Percentiles rank a stretch among this genome's conserved stretches.
Evolutionary conservation across 2,113 vertebrate genomes (phyloP).

Genomic region (Bostrychus sinensis): DNA sequence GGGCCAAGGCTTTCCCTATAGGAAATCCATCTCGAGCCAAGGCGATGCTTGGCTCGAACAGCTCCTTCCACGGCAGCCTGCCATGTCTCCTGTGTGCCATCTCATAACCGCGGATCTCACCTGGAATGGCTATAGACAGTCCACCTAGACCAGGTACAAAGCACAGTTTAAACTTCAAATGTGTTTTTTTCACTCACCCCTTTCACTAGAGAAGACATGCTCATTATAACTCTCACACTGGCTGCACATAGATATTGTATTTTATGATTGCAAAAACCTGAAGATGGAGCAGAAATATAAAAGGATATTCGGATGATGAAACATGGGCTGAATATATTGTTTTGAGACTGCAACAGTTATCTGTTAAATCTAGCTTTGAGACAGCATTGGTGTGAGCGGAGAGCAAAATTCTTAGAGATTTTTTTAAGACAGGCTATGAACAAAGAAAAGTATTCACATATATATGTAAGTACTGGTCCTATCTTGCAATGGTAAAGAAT

Average conservation of each 20-base stretch:
- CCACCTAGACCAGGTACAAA: constrained; percentile 82
- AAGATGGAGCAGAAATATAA: background rate
- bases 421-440: no score
- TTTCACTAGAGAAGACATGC: constrained; percentile 2
- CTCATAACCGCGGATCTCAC: constrained; percentile 93
- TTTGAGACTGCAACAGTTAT: no score
- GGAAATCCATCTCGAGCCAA: constrained; percentile 90
- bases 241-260: background rate
- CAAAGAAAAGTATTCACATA: no score
- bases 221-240: background rate
- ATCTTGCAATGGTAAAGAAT: no score
- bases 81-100: constrained; percentile 92
- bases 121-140: constrained; percentile 91
- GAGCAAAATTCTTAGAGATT: no score
- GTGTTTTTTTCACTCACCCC: background rate
- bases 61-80: constrained; percentile 87
- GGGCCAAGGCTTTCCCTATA: constrained; percentile 85
- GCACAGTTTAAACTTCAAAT: background rate
- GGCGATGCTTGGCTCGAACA: constrained; percentile 91
- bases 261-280: constrained; percentile 2
- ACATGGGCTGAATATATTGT: background rate
- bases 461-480: no score
- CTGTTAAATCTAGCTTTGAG: background rate
- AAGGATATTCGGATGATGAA: constrained; percentile 8
- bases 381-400: background rate